Percentiles rank a stretch among this genome's conserved stretches.
These are phyloP conservation scores for Coendou prehensilis DNA, from an alignment of 2,797 vertebrate genomes.

Conservation along the genomic window DNA sequence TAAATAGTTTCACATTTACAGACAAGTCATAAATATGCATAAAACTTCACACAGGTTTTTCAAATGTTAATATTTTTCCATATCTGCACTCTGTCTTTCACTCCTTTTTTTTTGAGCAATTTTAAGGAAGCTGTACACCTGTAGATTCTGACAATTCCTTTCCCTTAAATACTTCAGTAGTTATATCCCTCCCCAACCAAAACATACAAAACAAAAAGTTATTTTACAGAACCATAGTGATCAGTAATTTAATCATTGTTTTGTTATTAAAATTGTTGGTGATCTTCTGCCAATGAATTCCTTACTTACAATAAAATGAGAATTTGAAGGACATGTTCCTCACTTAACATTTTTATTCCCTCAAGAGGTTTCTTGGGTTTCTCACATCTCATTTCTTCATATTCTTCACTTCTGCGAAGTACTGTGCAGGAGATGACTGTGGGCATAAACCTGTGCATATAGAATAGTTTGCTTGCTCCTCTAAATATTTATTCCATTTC, in stretches of 20 bases:
- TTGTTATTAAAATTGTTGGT: not conserved
- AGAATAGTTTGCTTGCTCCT: not conserved
- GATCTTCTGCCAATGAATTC: not conserved
- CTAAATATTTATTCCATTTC: not conserved
- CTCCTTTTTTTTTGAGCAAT: not conserved
- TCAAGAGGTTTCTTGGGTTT: not conserved
- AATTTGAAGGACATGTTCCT: not conserved
- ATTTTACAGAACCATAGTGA: not conserved
- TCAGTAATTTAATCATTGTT: not conserved
- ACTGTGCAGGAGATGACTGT: not conserved
- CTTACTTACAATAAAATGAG: conserved; percentile 31
- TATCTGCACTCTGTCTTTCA: not conserved
- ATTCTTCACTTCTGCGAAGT: not conserved
- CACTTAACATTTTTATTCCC: not conserved
- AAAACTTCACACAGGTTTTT: not conserved
- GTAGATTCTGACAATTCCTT: not conserved
- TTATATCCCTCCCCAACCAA: not conserved
- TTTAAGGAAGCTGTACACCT: not conserved
- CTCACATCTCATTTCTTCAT: not conserved
- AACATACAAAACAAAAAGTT: not conserved
- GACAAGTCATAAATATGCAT: conserved; percentile 11
- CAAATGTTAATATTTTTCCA: conserved; percentile 17
- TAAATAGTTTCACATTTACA: conserved; percentile 16
- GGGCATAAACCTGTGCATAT: not conserved
- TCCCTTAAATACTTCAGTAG: not conserved